Evolutionary conservation across 2,888 invertebrate genomes (phyloP).

Genomic region (Hedychridium roseum): DNA sequence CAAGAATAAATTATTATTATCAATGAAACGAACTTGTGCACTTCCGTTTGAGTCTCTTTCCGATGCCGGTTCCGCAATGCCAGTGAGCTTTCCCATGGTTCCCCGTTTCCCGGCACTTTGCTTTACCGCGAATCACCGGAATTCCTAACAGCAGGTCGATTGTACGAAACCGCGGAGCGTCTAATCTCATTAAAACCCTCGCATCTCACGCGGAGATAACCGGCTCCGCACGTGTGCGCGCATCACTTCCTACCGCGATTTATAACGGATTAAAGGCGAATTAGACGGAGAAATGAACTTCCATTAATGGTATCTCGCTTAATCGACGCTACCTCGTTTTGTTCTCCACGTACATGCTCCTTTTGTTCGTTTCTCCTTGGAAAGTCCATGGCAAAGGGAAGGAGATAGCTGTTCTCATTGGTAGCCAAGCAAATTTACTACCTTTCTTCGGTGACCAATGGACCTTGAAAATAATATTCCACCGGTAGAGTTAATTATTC

Average conservation of each 20-base stretch:
- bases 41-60: too few species aligned
- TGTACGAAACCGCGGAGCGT: constrained; percentile 40
- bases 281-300: not conserved
- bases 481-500: too few species aligned
- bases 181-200: constrained; percentile 49
- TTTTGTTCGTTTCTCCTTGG: too few species aligned
- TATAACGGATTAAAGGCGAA: constrained; percentile 5
- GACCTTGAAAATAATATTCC: too few species aligned
- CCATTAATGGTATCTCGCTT: constrained; percentile 18
- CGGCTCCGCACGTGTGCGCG: constrained; percentile 7
- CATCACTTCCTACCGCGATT: constrained; percentile 4
- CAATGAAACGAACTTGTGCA: too few species aligned
- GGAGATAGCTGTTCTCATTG: too few species aligned
- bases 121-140: constrained; percentile 9
- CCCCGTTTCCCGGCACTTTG: constrained; percentile 5
- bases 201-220: constrained; percentile 33
- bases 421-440: too few species aligned
- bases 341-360: too few species aligned
- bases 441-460: too few species aligned
- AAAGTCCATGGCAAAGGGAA: too few species aligned
- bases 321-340: too few species aligned
- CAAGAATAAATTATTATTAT: too few species aligned
- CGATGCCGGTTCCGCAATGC: constrained; percentile 11
- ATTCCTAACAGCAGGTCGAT: constrained; percentile 27
- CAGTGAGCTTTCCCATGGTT: constrained; percentile 5